Evolutionary conservation across 2,888 invertebrate species (phyloP), one percentile per base, ranked within the genome.

Genomic region (Tridacna gigas): DNA sequence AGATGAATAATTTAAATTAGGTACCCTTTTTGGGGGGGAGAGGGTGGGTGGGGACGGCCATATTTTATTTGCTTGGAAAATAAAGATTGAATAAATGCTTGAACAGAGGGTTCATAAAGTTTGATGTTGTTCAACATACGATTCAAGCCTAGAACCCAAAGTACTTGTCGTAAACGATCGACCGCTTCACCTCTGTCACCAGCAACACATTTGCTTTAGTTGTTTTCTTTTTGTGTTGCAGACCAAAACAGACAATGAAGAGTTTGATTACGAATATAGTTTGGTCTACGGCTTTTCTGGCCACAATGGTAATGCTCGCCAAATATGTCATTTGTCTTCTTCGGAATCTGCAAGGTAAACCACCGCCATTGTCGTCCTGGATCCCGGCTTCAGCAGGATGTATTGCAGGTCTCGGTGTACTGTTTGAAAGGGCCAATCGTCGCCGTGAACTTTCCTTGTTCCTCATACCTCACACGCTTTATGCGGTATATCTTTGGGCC

Each of bases 381-480:
- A 89, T 93, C 51, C 92, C 91, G 0, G 86, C 82, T 1, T 51
- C 83, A 9, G 91, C 90, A 0, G 92, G 92, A 11, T 79, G 89
- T 22, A 69, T 85, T 0, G 86, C 89, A 22, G 91, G 91, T 63
- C 79, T 91, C 0, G 86, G 89, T 25, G 87, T 91, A 3, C 83
- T 92, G 51, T 90, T 89, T 79, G 91, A 92, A 79, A 76, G 91
- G 25, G 82, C 82, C 11, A 89, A 86, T 56, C 82, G 91, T 37
- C 83, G 92, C n/a, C 90, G 90, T 60, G 93, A 93, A 81, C 81
- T 92, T 15, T 86, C 90, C 0, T 80, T 93, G 28, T 92, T 92
- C 75, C 87, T 91, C 25, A 90, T 92, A 22, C 91, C 92, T 0
- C 93, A 92, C 76, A 86, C 89, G 0, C 66, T 93, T 13, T 89